A percentile compares a stretch with the other conserved stretches of the same genome.
Conservation (phyloP, 2,888 invertebrate species). For the Dermolepida albohirtum region DNA sequence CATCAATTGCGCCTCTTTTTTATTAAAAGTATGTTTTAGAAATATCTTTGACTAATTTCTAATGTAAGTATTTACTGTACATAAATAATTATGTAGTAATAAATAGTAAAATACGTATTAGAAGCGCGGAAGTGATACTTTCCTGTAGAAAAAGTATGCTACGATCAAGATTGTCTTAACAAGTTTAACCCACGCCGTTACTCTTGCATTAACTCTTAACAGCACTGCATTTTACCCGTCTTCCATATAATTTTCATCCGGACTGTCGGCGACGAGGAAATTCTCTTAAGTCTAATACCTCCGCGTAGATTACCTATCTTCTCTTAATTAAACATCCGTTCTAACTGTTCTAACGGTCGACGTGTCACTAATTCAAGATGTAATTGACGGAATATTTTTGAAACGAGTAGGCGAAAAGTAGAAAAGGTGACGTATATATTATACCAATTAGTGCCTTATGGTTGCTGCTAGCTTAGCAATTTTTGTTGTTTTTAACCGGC, state of each 20-base stretch:
- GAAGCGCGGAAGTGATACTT: conserved; percentile 17
- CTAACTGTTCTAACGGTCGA: conserved; percentile 30
- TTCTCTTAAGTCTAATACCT: conserved; percentile 35
- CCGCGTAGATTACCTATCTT: conserved; percentile 37
- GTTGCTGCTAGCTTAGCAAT: neutral
- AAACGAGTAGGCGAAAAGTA: conserved; percentile 10
- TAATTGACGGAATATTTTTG: conserved; percentile 18
- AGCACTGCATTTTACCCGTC: conserved; percentile 21
- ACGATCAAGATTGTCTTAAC: conserved; percentile 22
- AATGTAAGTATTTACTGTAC: too few relatives aligned
- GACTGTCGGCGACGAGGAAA: conserved; percentile 36
- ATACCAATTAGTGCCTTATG: conserved; percentile 30
- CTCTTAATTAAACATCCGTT: conserved; percentile 36
- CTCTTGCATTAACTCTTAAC: conserved; percentile 30
- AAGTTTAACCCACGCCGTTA: conserved; percentile 22
- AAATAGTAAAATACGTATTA: too few relatives aligned
- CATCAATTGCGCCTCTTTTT: too few relatives aligned
- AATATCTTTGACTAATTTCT: too few relatives aligned
- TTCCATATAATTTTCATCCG: conserved; percentile 29
- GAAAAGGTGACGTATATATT: conserved; percentile 12
- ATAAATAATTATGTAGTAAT: too few relatives aligned
- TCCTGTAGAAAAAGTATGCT: conserved; percentile 9
- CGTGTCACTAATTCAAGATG: conserved; percentile 32
- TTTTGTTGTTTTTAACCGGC: neutral
- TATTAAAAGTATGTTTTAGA: too few relatives aligned